Percentiles rank a stretch among this genome's conserved stretches.
These are phyloP conservation scores for Pelusios castaneus DNA, from an alignment of 2,113 vertebrate species.

Conservation along the genomic window DNA sequence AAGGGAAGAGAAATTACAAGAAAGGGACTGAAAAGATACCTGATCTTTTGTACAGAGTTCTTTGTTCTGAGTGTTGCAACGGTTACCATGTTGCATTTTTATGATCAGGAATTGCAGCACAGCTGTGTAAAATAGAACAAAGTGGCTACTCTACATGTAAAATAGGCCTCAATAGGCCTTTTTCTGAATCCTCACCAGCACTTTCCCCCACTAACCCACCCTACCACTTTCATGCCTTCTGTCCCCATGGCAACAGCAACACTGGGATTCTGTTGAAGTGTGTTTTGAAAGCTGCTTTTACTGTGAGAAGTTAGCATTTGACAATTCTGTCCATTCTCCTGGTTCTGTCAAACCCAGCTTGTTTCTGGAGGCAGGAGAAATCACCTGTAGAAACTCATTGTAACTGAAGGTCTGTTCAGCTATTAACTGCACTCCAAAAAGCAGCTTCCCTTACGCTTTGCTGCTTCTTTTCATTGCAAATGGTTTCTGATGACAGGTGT, in stretches of 20 bases:
- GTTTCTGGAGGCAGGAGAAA: neutral
- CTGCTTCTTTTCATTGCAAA: neutral
- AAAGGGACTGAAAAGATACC: conserved; percentile 12
- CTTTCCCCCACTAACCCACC: neutral
- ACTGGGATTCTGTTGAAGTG: conserved; percentile 18
- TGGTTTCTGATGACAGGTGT: neutral
- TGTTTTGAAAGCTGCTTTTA: conserved; percentile 57
- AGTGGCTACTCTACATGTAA: conserved; percentile 15
- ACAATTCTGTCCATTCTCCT: neutral
- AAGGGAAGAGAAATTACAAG: neutral
- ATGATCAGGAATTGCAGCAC: conserved; percentile 27
- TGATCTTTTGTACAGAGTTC: conserved; percentile 35
- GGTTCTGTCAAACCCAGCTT: neutral
- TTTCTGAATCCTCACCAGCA: neutral
- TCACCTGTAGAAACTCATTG: fast-evolving
- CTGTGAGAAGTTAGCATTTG: conserved; percentile 15
- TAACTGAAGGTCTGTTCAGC: fast-evolving
- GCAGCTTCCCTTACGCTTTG: fast-evolving
- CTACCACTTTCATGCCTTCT: neutral
- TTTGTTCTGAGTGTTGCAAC: conserved; percentile 2
- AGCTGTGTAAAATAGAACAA: conserved; percentile 7
- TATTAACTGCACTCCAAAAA: neutral
- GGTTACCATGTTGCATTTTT: conserved; percentile 19
- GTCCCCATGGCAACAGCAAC: conserved; percentile 73
- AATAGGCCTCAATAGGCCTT: conserved; percentile 15